Evolutionary conservation across 30 jellyfish, hydroid and myxozoan genomes (phyloP).

Genomic region (Aurelia aurita complex sp. Pacific): DNA sequence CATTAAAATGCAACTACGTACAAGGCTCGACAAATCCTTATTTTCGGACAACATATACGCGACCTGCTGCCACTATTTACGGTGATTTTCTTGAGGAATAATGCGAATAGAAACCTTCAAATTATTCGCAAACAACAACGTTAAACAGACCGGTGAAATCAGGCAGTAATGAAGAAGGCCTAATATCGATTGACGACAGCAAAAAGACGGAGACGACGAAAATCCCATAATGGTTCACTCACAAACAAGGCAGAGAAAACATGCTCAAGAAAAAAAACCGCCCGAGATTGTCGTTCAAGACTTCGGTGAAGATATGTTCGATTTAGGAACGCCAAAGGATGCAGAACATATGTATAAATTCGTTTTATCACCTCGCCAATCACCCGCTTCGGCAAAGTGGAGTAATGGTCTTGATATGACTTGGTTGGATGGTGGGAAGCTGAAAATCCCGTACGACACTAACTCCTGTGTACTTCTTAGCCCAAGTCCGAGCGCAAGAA

Average conservation of each 20-base stretch:
- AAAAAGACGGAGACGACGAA: neutral
- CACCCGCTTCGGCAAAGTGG: constrained; percentile 57
- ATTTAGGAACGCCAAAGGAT: constrained; percentile 81
- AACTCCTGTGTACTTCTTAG: constrained; percentile 72
- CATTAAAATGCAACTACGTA: constrained; percentile 77
- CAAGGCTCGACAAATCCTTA: constrained; percentile 32
- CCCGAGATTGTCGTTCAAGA: constrained; percentile 79
- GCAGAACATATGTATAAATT: constrained; percentile 68
- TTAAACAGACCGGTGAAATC: neutral
- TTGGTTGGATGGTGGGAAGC: constrained; percentile 44
- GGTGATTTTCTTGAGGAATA: constrained; percentile 4
- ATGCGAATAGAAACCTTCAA: neutral
- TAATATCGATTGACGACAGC: constrained; percentile 26
- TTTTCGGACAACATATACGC: constrained; percentile 4
- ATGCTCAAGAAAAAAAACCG: constrained; percentile 45
- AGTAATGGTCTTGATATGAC: constrained; percentile 58
- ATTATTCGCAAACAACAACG: no score
- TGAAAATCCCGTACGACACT: constrained; percentile 67
- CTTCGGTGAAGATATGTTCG: constrained; percentile 84
- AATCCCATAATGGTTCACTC: constrained; percentile 67
- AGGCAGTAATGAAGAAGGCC: neutral
- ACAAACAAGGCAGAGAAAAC: constrained; percentile 40
- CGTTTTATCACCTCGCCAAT: constrained; percentile 72
- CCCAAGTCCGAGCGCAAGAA: constrained; percentile 48
- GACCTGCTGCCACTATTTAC: constrained; percentile 66